Conservation (phyloP, 2,888 invertebrate species). For the Acanthopleura granulata region DNA sequence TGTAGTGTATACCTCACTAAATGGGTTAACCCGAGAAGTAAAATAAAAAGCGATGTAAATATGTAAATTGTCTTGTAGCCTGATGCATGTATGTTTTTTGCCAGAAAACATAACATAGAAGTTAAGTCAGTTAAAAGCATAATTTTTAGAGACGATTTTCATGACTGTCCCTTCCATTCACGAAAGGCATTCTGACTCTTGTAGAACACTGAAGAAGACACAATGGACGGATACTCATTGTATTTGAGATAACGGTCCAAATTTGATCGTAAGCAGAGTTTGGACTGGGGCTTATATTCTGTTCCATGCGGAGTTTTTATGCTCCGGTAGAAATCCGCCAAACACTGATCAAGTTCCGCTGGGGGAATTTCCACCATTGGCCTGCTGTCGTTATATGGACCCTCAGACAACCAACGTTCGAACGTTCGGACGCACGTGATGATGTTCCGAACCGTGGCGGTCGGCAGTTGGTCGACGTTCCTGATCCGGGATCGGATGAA, state of each 20-base stretch:
- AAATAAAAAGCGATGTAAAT: too few species aligned
- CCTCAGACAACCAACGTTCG: not conserved
- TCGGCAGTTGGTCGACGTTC: constrained; percentile 1
- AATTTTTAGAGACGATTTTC: too few species aligned
- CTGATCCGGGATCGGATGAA: not conserved
- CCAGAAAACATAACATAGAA: too few species aligned
- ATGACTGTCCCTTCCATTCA: not conserved
- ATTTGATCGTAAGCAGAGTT: not conserved
- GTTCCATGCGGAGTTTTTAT: not conserved
- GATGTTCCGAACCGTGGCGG: not conserved
- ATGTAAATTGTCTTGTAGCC: too few species aligned
- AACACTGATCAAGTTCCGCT: not conserved
- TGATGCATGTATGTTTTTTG: too few species aligned
- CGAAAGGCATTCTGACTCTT: not conserved
- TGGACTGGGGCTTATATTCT: not conserved
- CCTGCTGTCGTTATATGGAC: not conserved
- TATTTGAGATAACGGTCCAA: not conserved
- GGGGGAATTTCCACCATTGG: not conserved
- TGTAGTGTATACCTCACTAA: too few species aligned
- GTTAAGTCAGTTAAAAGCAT: too few species aligned
- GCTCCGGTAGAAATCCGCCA: not conserved
- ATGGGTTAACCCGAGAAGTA: too few species aligned
- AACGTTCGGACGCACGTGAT: not conserved
- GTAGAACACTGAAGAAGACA: not conserved
- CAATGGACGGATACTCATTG: not conserved